Percentiles rank a stretch among this genome's conserved stretches.
Evolutionary conservation across 2,113 vertebrate species (phyloP).

Genomic region (Manacus vitellinus): DNA sequence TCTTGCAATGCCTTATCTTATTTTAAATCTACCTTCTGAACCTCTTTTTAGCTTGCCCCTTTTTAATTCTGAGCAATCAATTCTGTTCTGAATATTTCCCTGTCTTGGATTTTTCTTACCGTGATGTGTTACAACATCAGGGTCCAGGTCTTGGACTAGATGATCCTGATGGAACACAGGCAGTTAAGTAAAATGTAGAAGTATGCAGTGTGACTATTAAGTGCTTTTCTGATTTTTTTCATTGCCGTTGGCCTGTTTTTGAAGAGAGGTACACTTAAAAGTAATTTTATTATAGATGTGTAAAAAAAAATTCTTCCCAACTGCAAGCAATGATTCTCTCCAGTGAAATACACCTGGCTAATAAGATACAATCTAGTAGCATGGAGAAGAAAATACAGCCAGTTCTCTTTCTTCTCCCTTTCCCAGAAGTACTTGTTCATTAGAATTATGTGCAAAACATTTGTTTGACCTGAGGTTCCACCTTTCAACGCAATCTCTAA

Average conservation of each 20-base stretch:
- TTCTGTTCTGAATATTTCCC: neutral
- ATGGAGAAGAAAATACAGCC: neutral
- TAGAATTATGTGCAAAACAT: neutral
- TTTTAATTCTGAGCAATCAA: neutral
- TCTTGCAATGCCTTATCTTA: neutral
- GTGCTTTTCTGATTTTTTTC: neutral
- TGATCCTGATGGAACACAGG: neutral
- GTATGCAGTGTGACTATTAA: neutral
- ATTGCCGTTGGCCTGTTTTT: neutral
- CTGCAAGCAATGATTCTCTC: neutral
- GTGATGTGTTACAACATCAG: neutral
- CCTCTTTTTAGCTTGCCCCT: neutral
- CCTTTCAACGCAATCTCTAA: neutral
- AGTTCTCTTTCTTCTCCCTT: neutral
- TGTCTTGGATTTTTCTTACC: neutral
- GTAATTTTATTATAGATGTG: neutral
- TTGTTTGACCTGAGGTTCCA: neutral
- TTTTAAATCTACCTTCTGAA: neutral
- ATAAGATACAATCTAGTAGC: neutral
- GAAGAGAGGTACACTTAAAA: neutral
- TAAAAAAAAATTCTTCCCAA: neutral
- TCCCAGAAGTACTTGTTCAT: neutral
- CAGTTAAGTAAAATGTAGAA: constrained; percentile 20
- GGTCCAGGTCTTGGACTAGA: neutral
- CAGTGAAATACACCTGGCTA: neutral